Percentiles rank a stretch among this genome's conserved stretches.
These are phyloP conservation scores for Ooceraea biroi DNA, from an alignment of 1,140 invertebrate species.

Conservation along the genomic window DNA sequence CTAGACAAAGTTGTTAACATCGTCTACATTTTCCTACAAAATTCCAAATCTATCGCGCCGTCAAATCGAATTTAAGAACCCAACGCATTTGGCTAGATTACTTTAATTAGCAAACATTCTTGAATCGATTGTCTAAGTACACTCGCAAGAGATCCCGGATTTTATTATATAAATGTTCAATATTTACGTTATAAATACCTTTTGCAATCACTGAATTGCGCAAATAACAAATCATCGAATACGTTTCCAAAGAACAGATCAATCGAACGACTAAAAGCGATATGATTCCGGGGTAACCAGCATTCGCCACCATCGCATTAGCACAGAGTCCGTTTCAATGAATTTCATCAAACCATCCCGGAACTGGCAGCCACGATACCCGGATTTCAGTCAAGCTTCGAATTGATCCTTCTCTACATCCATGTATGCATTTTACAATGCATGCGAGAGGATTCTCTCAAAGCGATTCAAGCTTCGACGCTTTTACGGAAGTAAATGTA, in stretches of 20 bases:
- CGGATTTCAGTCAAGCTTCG: not conserved
- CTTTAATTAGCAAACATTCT: not conserved
- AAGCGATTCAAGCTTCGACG: slow-evolving; percentile 28
- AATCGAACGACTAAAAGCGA: slow-evolving; percentile 17
- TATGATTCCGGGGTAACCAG: not conserved
- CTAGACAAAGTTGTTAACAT: slow-evolving; percentile 11
- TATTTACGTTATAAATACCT: not conserved
- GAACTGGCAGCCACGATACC: slow-evolving; percentile 2
- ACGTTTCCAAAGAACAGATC: not conserved
- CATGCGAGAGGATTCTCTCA: slow-evolving; percentile 30
- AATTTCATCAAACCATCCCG: slow-evolving; percentile 34
- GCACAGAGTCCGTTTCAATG: slow-evolving; percentile 14
- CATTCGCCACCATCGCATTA: slow-evolving; percentile 1
- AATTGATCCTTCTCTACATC: not conserved
- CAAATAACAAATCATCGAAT: not conserved
- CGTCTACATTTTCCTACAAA: slow-evolving; percentile 2
- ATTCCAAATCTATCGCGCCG: not conserved
- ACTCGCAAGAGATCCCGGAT: too few relatives aligned
- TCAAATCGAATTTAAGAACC: not conserved
- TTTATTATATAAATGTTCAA: not conserved
- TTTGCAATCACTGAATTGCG: not conserved
- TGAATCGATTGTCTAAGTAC: slow-evolving; percentile 12
- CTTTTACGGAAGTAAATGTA: not conserved
- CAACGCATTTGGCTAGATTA: not conserved
- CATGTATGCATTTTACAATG: not conserved